phyloP scores from a whole-genome alignment of 2,113 vertebrate species.

The Stercorarius parasiticus region DNA sequence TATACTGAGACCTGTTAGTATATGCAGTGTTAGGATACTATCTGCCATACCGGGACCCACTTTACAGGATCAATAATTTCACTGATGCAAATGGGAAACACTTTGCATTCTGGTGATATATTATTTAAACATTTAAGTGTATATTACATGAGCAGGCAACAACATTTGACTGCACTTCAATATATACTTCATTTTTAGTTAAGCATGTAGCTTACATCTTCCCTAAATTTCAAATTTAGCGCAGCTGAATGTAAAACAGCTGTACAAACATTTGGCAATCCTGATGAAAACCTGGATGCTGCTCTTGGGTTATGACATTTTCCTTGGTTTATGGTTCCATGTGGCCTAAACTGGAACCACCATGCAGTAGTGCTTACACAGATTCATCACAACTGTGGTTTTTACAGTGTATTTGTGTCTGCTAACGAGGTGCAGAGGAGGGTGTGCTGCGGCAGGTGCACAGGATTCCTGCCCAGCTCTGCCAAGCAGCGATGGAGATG shows the following conservation, averaged over 20 bases:
- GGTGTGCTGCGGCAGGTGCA: background rate
- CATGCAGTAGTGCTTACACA: background rate
- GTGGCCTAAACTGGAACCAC: background rate
- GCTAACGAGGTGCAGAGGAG: background rate
- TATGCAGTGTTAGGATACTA: background rate
- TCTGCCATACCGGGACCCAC: background rate
- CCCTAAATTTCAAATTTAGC: background rate
- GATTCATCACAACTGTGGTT: background rate
- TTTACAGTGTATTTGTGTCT: background rate
- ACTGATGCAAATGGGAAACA: background rate
- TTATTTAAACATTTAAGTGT: background rate
- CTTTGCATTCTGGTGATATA: background rate
- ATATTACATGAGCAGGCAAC: background rate
- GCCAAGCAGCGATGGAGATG: rapidly evolving
- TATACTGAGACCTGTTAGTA: background rate
- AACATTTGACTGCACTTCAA: background rate
- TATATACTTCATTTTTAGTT: background rate
- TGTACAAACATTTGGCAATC: background rate
- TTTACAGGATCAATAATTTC: background rate
- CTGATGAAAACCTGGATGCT: background rate
- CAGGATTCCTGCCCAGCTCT: background rate
- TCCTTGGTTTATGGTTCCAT: background rate
- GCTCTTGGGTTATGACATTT: background rate
- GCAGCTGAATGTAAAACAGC: background rate
- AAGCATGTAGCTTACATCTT: background rate